Evolutionary conservation across 2,797 vertebrate genomes (phyloP).

Genomic region (Microctenopoma stevenorrisi): DNA sequence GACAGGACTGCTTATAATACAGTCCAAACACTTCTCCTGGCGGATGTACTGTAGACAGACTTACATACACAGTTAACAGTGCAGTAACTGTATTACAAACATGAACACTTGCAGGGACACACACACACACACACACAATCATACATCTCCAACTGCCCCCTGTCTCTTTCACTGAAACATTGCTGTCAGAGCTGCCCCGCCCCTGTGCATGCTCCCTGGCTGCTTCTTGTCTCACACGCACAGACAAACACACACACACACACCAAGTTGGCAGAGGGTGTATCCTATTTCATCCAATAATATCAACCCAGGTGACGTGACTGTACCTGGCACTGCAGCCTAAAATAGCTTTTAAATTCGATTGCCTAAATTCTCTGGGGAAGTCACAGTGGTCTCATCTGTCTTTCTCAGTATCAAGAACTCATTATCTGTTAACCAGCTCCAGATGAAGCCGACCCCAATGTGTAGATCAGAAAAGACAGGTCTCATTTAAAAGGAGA

Average conservation of each 20-base stretch:
- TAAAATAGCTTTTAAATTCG: constrained; percentile 77
- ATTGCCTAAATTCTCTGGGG: constrained; percentile 71
- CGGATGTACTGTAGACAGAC: constrained; percentile 49
- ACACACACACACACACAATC: constrained; percentile 12
- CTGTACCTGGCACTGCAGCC: constrained; percentile 65
- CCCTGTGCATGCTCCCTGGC: constrained; percentile 8
- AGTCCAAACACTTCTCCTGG: constrained; percentile 66
- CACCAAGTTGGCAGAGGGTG: constrained; percentile 42
- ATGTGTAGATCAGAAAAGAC: constrained; percentile 26
- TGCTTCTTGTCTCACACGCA: neutral
- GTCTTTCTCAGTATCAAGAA: constrained; percentile 55
- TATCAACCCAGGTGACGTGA: constrained; percentile 67
- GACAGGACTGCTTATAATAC: constrained; percentile 53
- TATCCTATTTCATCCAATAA: constrained; percentile 71
- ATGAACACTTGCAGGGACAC: constrained; percentile 31
- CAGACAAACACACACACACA: constrained; percentile 26
- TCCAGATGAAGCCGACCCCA: constrained; percentile 42
- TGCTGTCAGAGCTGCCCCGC: neutral
- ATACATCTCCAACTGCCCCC: constrained; percentile 27
- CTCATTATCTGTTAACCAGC: constrained; percentile 42
- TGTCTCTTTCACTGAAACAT: constrained; percentile 56
- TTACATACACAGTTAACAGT: constrained; percentile 56
- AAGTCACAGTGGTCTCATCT: constrained; percentile 62
- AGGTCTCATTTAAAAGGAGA: constrained; percentile 7
- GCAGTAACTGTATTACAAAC: constrained; percentile 62